Evolutionary conservation across 2,113 vertebrate genomes (phyloP), one percentile per base, ranked within the genome.

Genomic region (Cercocebus atys): DNA sequence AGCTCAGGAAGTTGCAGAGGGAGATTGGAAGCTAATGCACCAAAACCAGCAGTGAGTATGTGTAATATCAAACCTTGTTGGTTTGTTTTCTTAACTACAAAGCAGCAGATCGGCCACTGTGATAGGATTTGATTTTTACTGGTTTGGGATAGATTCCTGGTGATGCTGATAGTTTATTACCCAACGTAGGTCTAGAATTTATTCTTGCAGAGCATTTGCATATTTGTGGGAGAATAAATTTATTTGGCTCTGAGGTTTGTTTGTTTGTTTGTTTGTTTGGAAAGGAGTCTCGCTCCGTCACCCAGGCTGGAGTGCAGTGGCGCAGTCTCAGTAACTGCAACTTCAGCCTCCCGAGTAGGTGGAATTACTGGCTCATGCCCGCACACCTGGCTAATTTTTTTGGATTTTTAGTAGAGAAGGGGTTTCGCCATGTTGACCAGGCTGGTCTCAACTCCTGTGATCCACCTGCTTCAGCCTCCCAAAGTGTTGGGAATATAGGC

Each of bases 141-240:
- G 84, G 35, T 81, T 92, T 61, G 32, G n/a, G 57, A 2, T 59
- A 66, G 14, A 72, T 85, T 89, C 25, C 66, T 70, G 16, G 23
- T 64, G n/a, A 70, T 88, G 64, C 66, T 66, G 40, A 16, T 76
- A 55, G 47, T 94, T 95, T 68, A 64, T 75, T 96, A 64, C 13
- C 43, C 52, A 14, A 3, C 30, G 14, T 72, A 72, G 17, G 17
- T 64, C 25, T 84, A 43, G 9, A 32, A 79, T 92, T 92, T 81
- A 40, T 66, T 75, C 25, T 84, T 94, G 92, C 25, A 75, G 84
- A 94, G 23, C 38, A 22, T 40, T 81, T 81, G 88, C 22, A 12
- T 59, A 35, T 92, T 96, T 72, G 4, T n/a, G 81, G 59, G 87
- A 88, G 38, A 96, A 64, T 72, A 66, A 45, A 82, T 88, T 23